Percentiles rank a stretch among this genome's conserved stretches.
These are phyloP conservation scores for Odocoileus hemionus DNA, from an alignment of 2,113 vertebrate genomes.

Conservation along the genomic window DNA sequence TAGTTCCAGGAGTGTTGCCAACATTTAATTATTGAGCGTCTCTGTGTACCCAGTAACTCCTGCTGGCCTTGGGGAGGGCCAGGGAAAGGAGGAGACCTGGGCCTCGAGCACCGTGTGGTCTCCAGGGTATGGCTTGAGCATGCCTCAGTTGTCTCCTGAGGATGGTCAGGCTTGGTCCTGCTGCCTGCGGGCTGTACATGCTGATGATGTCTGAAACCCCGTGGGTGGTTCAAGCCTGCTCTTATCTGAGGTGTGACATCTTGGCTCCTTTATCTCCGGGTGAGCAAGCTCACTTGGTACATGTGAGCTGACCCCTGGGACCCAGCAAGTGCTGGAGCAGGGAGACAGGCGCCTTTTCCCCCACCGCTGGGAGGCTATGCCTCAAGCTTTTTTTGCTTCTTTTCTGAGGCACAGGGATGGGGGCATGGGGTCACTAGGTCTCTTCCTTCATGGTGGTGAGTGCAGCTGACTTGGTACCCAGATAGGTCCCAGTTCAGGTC, in stretches of 20 bases:
- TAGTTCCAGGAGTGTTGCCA: neutral
- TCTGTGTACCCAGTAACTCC: neutral
- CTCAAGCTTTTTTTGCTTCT: neutral
- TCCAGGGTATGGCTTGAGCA: neutral
- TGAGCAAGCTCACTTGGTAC: constrained; percentile 27
- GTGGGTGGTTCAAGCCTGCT: neutral
- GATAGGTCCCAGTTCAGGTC: neutral
- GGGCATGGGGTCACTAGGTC: neutral
- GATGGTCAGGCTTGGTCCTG: neutral
- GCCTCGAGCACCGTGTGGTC: neutral
- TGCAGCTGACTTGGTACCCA: neutral
- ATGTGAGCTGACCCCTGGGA: neutral
- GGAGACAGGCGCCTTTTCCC: neutral
- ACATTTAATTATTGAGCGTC: neutral
- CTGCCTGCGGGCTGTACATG: neutral
- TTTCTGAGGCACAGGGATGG: neutral
- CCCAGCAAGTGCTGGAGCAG: neutral
- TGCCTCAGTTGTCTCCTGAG: neutral
- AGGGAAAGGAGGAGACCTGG: neutral
- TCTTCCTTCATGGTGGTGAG: neutral
- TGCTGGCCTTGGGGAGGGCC: neutral
- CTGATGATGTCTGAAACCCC: neutral
- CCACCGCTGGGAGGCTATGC: neutral
- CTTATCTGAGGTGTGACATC: neutral
- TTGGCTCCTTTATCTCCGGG: constrained; percentile 5